Evolutionary conservation across 1,140 invertebrate species (phyloP), one percentile per base, ranked within the genome.

Genomic region (Dinoponera quadriceps): DNA sequence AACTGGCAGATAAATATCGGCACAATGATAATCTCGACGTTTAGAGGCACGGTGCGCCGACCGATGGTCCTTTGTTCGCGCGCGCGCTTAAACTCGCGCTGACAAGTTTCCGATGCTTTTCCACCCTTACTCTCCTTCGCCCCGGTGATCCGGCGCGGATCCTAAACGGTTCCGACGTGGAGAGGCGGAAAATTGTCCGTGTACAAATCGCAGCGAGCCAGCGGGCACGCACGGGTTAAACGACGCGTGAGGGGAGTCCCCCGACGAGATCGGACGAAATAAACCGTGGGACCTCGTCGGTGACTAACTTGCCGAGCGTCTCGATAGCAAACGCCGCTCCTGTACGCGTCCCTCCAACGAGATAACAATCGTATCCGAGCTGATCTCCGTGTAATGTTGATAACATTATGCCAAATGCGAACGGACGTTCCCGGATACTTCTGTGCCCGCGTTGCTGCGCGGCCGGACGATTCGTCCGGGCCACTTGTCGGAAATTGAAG

Each of bases 1-100:
- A 90, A 91, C 85, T 90, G 83, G 59, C 81, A 92, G 92, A 93
- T 93, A 92, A 93, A 92, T 90, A 93, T 92, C 91, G 86, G 80
- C 80, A 90, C 86, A 90, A 92, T 90, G 90, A 92, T 92, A 92
- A 92, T 92, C 90, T 89, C 66, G 65, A 49, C 84, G 86, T 89
- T 88, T 87, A 85, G 81, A 86, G 78, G 72, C 69, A 71, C 54
- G 25, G 63, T 73, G 59, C 29, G 59, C 59, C 54, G 81, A 55
- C 69, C 60, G 73, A 68, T 59, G 25, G 59, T 29, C 73, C 82
- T 88, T 91, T 89, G 88, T 91, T 82, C 77, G 80, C 73, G 65
- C 82, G 78, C 77, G 80, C 73, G 65, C 82, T 88, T 84, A 80
- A 78, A 73, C 65, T 85, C 38, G 73, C 38, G 73, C 83, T 85